A percentile compares a stretch with the other conserved stretches of the same genome.
Conservation (phyloP, 2,797 vertebrate genomes). For the Myotis myotis region DNA sequence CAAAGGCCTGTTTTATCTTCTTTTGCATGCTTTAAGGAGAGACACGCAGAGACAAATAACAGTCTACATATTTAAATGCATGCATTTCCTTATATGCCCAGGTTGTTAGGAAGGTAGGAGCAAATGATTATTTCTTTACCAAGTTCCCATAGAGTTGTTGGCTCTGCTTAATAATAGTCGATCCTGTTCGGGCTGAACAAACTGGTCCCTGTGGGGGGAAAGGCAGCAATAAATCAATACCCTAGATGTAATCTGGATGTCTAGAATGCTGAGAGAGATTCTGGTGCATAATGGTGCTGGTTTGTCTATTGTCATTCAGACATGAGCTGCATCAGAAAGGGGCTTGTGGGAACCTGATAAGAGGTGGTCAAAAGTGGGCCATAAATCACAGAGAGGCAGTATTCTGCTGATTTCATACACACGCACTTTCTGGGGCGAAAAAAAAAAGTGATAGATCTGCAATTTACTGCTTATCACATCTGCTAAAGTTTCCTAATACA, state of each 20-base stretch:
- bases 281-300: slow-evolving; percentile 93
- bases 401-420: slow-evolving; percentile 91
- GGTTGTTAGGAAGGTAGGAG: slow-evolving; percentile 81
- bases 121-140: slow-evolving; percentile 85
- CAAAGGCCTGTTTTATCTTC: slow-evolving; percentile 80
- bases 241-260: slow-evolving; percentile 98
- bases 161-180: slow-evolving; percentile 86
- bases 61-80: slow-evolving; percentile 83
- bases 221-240: slow-evolving; percentile 94
- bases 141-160: slow-evolving; percentile 88
- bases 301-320: slow-evolving; percentile 98
- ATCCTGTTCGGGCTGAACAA: slow-evolving; percentile 88
- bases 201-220: slow-evolving; percentile 88
- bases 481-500: slow-evolving; percentile 92
- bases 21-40: slow-evolving; percentile 80
- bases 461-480: slow-evolving; percentile 94
- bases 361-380: slow-evolving; percentile 92
- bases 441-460: slow-evolving; percentile 88
- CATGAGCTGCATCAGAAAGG: slow-evolving; percentile 92
- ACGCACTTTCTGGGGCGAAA: slow-evolving; percentile 71
- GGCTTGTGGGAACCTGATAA: slow-evolving; percentile 97
- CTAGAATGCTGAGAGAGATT: slow-evolving; percentile 94
- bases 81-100: slow-evolving; percentile 78
- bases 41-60: slow-evolving; percentile 78
- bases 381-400: slow-evolving; percentile 94